Base-by-base conservation (phyloP, 1,140 invertebrate genomes). In the Ditylenchus dipsaci region DNA sequence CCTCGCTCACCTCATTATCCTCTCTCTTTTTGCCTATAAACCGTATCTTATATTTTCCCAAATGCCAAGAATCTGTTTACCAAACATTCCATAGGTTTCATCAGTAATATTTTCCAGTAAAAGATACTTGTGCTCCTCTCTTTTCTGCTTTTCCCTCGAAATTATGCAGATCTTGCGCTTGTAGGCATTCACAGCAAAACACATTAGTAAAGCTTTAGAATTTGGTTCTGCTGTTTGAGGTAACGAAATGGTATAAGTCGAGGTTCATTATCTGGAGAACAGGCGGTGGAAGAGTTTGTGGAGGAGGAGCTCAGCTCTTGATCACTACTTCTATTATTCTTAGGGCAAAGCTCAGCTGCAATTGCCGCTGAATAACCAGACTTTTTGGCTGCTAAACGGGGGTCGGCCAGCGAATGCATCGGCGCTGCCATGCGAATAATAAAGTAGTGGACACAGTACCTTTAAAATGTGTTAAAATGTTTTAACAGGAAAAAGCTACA, bases 131-230 rank as follows among this genome's bases (percentile, higher is more conserved):
- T 53, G 23, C 23, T 3, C 59, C 60, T 68, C 56, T 29, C 65
- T 63, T 43, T 59, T 21, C 47, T 53, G 43, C 43, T 68, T 59
- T 1, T 68, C 67, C 45, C 61, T 43, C 33, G n/a, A 53, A 23
- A 67, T 65, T 17, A 70, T 61, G 17, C 68, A 42, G 21, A 70
- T 45, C 56, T 33, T 33, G 9, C 68, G n/a, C 21, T 70, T 49
- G 27, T 59, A 30, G 13, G 68, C 62, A 38, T 70, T 58, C 19
- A 70, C 62, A 59, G 59, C 68, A 57, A 70, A 67, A 45, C 68
- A 72, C 66, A 70, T 70, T 17, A 21, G 3, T 19, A 38, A 38
- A 11, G 11, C 33, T 38, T 38, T 38, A 38, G 33, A 11, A n/a
- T n/a, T n/a, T n/a, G n/a, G n/a, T n/a, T n/a, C n/a, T n/a, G n/a